Conservation (phyloP, 2,797 vertebrate genomes). For the Alca torda region DNA sequence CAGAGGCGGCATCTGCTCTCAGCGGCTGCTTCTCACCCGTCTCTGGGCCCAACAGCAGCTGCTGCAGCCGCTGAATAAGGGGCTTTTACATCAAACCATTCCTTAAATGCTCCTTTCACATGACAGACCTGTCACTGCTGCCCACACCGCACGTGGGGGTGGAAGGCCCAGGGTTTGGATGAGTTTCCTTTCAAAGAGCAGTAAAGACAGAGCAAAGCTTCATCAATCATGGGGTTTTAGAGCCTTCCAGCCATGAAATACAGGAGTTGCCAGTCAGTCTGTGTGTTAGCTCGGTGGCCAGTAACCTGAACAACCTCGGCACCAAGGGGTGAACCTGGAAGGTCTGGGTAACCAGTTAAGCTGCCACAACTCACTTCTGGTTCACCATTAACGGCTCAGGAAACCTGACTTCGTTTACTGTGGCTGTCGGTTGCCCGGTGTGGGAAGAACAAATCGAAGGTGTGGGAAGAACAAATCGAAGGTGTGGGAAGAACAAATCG, state of each 20-base stretch:
- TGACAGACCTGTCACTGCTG: background rate
- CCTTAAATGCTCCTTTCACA: background rate
- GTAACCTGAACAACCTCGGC: background rate
- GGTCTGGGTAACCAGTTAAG: background rate
- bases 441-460: background rate
- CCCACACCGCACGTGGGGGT: accelerated
- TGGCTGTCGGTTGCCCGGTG: background rate
- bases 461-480: background rate
- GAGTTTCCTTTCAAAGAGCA: background rate
- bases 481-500: background rate
- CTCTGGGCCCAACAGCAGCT: background rate
- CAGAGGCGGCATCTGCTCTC: background rate
- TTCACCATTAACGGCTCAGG: background rate
- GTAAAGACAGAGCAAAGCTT: background rate
- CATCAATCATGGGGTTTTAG: background rate
- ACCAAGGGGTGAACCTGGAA: background rate
- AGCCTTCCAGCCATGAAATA: background rate
- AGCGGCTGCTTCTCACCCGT: background rate
- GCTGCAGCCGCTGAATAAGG: accelerated
- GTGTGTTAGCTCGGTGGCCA: no score
- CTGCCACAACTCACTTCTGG: background rate
- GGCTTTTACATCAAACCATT: background rate
- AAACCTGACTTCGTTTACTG: background rate
- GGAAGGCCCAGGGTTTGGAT: background rate
- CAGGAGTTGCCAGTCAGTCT: background rate